Percentiles rank a stretch among this genome's conserved stretches.
These are phyloP conservation scores for Danio kyathit DNA, from an alignment of 2,797 vertebrate genomes.

Conservation along the genomic window DNA sequence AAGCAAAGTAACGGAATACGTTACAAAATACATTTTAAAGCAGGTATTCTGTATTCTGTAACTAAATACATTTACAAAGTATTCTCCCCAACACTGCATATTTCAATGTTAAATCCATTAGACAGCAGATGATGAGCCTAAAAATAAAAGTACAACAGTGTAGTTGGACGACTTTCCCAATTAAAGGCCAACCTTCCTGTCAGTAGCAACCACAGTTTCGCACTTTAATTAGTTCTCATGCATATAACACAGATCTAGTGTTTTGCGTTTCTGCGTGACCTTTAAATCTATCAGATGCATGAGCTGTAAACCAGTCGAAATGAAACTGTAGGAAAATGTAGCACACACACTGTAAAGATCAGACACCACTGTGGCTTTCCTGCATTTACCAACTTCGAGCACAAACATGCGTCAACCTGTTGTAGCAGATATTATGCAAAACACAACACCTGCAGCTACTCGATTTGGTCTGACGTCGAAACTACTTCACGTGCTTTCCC, in stretches of 20 bases:
- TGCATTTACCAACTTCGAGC: background rate
- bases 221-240: background rate
- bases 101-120: background rate
- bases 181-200: background rate
- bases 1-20: no score
- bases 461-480: background rate
- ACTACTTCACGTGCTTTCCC: background rate
- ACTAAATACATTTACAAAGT: no score
- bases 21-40: no score
- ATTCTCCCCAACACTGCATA: no score
- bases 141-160: background rate
- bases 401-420: conserved; percentile 27
- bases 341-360: conserved; percentile 16
- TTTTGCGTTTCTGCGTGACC: background rate
- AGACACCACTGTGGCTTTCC: conserved; percentile 20
- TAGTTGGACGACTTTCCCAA: background rate
- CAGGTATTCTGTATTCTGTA: no score
- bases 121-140: background rate
- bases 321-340: conserved; percentile 13
- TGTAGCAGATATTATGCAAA: conserved; percentile 10
- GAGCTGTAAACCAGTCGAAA: background rate
- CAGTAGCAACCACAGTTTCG: background rate
- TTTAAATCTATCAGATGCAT: background rate
- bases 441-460: conserved; percentile 30
- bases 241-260: background rate